Evolutionary conservation across 2,888 invertebrate genomes (phyloP), one percentile per base, ranked within the genome.

Genomic region (Macaria notata): DNA sequence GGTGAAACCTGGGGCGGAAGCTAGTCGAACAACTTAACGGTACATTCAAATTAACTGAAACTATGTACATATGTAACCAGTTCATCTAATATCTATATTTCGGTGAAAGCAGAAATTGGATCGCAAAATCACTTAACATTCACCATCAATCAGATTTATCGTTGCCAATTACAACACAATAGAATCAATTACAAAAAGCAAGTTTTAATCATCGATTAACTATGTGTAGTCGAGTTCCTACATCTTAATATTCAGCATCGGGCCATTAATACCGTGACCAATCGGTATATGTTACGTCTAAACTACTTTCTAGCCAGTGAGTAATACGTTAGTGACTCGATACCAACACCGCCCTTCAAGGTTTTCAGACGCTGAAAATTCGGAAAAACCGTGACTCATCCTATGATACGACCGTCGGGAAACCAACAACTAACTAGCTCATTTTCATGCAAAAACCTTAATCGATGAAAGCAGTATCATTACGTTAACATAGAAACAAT

Each of bases 341-440:
- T 71, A 77, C 78, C 43, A 19, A 8, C 70, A 75, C 78, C 63
- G 78, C 79, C 74, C 78, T 86, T 83, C 79, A 83, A 81, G 81
- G 89, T 80, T 88, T 88, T 87, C 89, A 79, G 79, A 29, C 46
- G 58, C 54, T 59, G 63, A 63, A 89, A 90, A 87, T 88, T 87
- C 79, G 88, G 89, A 73, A 91, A 91, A 84, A 80, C 84, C 85
- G 68, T 90, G 90, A 90, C 71, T 90, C 90, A 90, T 62, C 69
- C 66, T 41, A 66, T 77, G 75, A 81, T 71, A 78, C 81, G 71
- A 78, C 62, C 73, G 66, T 76, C 80, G 85, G 86, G 87, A 88
- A 89, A 86, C 83, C 83, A 86, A 79, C 75, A 71, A 74, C 71
- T 73, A 78, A 76, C 68, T 73, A 78, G 71, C 73, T 70, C 61